A percentile compares a stretch with the other conserved stretches of the same genome.
Evolutionary conservation across 2,888 invertebrate species (phyloP).

Genomic region (Spilarctia lutea): DNA sequence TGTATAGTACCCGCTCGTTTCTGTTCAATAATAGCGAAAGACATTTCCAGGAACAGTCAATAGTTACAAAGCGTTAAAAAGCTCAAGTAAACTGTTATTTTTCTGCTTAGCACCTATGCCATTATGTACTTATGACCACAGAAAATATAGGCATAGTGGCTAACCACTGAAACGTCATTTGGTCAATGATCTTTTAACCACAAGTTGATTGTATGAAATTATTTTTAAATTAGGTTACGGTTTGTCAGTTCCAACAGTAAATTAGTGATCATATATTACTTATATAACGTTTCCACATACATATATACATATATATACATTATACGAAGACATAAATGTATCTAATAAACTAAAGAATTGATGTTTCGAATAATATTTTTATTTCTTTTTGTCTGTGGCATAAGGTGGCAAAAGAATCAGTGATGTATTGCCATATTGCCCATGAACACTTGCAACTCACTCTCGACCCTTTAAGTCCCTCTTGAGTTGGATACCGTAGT

Average conservation of each 20-base stretch:
- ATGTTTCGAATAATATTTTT: too few relatives aligned
- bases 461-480: too few relatives aligned
- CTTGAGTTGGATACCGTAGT: too few relatives aligned
- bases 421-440: too few relatives aligned
- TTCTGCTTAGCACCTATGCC: slow-evolving; percentile 45
- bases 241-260: slow-evolving; percentile 12
- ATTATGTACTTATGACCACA: slow-evolving; percentile 34
- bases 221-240: slow-evolving; percentile 23
- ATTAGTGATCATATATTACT: not conserved
- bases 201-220: slow-evolving; percentile 26
- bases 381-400: too few relatives aligned
- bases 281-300: too few relatives aligned
- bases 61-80: slow-evolving; percentile 36
- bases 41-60: slow-evolving; percentile 36
- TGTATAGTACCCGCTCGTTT: slow-evolving; percentile 18
- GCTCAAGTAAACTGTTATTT: slow-evolving; percentile 44
- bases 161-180: slow-evolving; percentile 30
- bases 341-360: not conserved
- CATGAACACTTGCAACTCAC: too few relatives aligned
- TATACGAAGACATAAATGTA: not conserved
- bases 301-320: too few relatives aligned
- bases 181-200: slow-evolving; percentile 37
- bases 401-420: too few relatives aligned
- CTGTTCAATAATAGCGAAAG: slow-evolving; percentile 25
- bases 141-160: slow-evolving; percentile 33